Percentiles rank a stretch among this genome's conserved stretches.
These are phyloP conservation scores for Nycticorax nycticorax DNA, from an alignment of 2,113 vertebrate species.

Conservation along the genomic window DNA sequence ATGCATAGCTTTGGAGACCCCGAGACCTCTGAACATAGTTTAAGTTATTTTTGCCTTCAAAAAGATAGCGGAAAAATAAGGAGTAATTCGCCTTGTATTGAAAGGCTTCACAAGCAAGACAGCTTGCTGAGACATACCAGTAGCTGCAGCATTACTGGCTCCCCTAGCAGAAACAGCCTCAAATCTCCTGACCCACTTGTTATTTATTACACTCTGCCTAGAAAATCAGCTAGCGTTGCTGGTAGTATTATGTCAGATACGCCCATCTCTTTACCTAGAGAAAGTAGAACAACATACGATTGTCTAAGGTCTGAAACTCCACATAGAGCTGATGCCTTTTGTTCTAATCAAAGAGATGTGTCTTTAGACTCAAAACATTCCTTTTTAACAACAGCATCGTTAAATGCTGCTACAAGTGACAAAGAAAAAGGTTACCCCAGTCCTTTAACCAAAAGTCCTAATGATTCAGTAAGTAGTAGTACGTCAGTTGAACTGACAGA, in stretches of 20 bases:
- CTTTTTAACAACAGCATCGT: not conserved
- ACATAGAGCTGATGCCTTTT: not conserved
- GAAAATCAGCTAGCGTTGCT: slow-evolving; percentile 63
- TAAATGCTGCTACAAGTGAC: not conserved
- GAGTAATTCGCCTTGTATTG: not conserved
- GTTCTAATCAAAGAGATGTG: slow-evolving; percentile 1
- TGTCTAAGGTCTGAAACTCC: not conserved
- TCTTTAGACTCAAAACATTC: not conserved
- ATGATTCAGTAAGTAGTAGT: not conserved
- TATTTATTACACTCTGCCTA: slow-evolving; percentile 68
- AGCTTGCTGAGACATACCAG: not conserved
- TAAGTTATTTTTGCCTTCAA: slow-evolving; percentile 38
- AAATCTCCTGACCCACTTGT: slow-evolving; percentile 20
- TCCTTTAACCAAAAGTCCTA: not conserved
- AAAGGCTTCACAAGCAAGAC: slow-evolving; percentile 45
- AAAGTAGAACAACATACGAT: not conserved
- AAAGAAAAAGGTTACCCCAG: not conserved
- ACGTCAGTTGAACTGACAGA: not conserved
- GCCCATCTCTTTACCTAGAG: slow-evolving; percentile 38
- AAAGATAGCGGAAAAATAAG: slow-evolving; percentile 33
- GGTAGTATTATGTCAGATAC: slow-evolving; percentile 18
- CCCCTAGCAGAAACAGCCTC: not conserved
- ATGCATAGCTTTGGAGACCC: not conserved
- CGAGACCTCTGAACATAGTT: not conserved
- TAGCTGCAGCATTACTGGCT: not conserved